phyloP scores from a whole-genome alignment of 1,140 invertebrate genomes.

The Phymastichus coffea region DNA sequence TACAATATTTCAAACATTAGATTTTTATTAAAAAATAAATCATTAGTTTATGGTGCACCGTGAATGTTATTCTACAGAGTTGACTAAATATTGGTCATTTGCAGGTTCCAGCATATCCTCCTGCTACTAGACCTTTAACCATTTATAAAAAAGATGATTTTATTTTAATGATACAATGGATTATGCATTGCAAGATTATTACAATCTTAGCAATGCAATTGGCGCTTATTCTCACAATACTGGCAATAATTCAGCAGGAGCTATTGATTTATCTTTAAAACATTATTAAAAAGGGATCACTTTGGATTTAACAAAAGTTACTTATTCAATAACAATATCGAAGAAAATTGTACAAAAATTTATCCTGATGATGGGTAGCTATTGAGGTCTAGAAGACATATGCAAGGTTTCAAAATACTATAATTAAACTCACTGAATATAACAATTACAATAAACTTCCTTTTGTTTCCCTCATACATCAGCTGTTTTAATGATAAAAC shows the following conservation, averaged over 20 bases:
- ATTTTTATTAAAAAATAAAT: too few species aligned
- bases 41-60: too few species aligned
- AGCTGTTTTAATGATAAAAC: too few species aligned
- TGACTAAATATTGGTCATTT: too few species aligned
- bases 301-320: conserved; percentile 90
- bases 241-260: conserved; percentile 69
- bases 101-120: conserved; percentile 78
- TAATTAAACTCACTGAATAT: too few species aligned
- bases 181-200: conserved; percentile 80
- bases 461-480: too few species aligned
- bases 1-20: too few species aligned
- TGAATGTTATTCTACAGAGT: not conserved
- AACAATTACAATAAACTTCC: too few species aligned
- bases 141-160: conserved; percentile 83
- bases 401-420: too few species aligned
- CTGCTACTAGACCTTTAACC: conserved; percentile 84
- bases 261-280: conserved; percentile 73
- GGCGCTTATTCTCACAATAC: conserved; percentile 84
- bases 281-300: conserved; percentile 81
- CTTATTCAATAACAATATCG: conserved; percentile 80
- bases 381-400: too few species aligned
- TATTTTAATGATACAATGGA: conserved; percentile 84
- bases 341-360: conserved; percentile 66
- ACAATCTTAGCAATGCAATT: conserved; percentile 77
- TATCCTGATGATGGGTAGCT: too few species aligned